Conservation (phyloP, 2,888 invertebrate genomes). For the Notocelia uddmanniana region DNA sequence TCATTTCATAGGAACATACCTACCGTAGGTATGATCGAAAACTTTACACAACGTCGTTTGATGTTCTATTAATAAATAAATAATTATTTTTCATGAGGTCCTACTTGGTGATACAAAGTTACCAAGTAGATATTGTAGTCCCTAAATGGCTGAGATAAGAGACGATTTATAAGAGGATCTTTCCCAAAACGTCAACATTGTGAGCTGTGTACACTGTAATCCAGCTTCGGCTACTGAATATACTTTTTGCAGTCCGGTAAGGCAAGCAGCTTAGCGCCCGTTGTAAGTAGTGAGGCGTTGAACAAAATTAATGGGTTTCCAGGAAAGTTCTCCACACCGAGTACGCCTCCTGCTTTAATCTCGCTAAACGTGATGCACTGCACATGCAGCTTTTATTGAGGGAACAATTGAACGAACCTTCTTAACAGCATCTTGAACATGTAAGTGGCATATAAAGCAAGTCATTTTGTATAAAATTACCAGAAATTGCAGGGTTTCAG, state of each 20-base stretch:
- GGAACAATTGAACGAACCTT: constrained; percentile 18
- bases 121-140: not conserved
- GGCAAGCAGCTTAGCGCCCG: constrained; percentile 63
- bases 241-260: constrained; percentile 64
- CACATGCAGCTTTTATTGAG: constrained; percentile 47
- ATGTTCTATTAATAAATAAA: not conserved
- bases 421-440: constrained; percentile 4
- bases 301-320: constrained; percentile 74
- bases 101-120: not conserved
- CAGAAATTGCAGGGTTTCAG: not conserved
- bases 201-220: constrained; percentile 60
- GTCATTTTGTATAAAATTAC: not conserved
- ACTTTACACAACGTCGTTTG: not conserved
- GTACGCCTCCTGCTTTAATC: constrained; percentile 66
- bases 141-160: not conserved
- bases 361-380: constrained; percentile 64
- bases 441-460: not conserved
- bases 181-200: constrained; percentile 54
- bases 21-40: not conserved
- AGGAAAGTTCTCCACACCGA: constrained; percentile 55
- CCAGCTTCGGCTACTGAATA: constrained; percentile 59
- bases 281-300: constrained; percentile 70
- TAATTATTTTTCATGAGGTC: no score
- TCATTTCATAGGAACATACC: not conserved
- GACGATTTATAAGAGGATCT: constrained; percentile 29